These are phyloP conservation scores for Ahaetulla prasina DNA, from an alignment of 2,113 vertebrate genomes.

Conservation along the genomic window DNA sequence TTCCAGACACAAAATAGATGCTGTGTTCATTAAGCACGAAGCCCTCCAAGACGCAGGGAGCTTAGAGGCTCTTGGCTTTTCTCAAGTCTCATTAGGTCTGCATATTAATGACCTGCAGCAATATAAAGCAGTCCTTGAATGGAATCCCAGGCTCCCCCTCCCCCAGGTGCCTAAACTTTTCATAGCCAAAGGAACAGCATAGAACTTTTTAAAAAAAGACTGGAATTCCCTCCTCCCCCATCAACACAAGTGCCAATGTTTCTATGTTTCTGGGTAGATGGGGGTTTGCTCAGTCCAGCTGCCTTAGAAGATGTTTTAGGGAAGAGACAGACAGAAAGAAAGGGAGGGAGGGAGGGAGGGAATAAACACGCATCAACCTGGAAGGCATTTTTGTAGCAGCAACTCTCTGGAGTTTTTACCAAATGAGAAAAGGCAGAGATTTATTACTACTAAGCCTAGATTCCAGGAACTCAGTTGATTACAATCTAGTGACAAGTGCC, in stretches of 20 bases:
- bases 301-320: background rate
- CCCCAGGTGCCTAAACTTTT: constrained; percentile 58
- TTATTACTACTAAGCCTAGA: constrained; percentile 3
- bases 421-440: constrained; percentile 10
- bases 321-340: no score
- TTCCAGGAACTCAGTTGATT: constrained; percentile 29
- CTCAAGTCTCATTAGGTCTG: constrained; percentile 83
- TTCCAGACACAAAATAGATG: constrained; percentile 83
- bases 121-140: constrained; percentile 75
- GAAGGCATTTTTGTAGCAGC: background rate
- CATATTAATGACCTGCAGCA: constrained; percentile 87
- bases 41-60: constrained; percentile 75
- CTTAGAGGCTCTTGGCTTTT: constrained; percentile 78
- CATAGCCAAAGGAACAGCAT: constrained; percentile 58
- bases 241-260: background rate
- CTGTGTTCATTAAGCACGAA: constrained; percentile 81
- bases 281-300: constrained; percentile 9
- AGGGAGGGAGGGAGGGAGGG: rapidly evolving
- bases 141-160: constrained; percentile 54
- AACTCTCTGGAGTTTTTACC: background rate
- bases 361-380: background rate
- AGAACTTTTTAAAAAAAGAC: constrained; percentile 17
- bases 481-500: background rate
- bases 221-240: background rate
- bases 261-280: background rate